Base-by-base conservation (phyloP, 2,113 vertebrate species). In the Machaerirhynchus nigripectus region DNA sequence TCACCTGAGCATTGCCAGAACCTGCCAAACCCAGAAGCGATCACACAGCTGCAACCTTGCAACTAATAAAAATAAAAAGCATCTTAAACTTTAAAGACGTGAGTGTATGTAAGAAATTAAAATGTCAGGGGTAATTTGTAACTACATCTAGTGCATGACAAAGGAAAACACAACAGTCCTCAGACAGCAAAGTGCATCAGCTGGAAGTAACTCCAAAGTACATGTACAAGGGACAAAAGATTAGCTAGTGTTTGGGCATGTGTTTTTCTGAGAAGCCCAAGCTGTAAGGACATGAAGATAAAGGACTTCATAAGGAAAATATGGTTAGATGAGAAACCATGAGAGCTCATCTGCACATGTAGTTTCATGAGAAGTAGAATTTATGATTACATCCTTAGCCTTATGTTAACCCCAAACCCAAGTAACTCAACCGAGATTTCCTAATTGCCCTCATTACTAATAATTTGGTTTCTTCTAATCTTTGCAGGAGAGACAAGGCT, bases 331-430 rank as follows among this genome's bases (percentile, higher is more conserved):
- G 60, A 46, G 52, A 59, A 40, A 39, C 15, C 23, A 5, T 4
- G 6, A 74, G 9, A 69, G 7, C 31, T 4, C 13, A 56, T 3
- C 7, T 52, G 14, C 60, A 59, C 16, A 37, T 0, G 0, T 10
- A 60, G 9, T 37, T 84, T 69, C 31, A 61, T 2, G 5, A 80
- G 35, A 78, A 75, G 3, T 0, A 73, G 28, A 67, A 50, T 59
- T 84, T 74, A 19, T 42, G 21, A 37, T 53, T 50, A 15, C 27
- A 30, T 40, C 24, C 13, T 61, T 19, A 35, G 13, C 6, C 11
- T 82, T 14, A 12, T 0, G 0, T 39, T 71, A 82, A 68, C 4
- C 10, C 10, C 52, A 79, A 18, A 42, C 6, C 6, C 19, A 73
- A 76, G 26, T 33, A 28, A 3, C 69, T 70, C 84, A 86, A 50